Conservation (phyloP, 2,888 invertebrate genomes). For the Amphipoea oculea region DNA sequence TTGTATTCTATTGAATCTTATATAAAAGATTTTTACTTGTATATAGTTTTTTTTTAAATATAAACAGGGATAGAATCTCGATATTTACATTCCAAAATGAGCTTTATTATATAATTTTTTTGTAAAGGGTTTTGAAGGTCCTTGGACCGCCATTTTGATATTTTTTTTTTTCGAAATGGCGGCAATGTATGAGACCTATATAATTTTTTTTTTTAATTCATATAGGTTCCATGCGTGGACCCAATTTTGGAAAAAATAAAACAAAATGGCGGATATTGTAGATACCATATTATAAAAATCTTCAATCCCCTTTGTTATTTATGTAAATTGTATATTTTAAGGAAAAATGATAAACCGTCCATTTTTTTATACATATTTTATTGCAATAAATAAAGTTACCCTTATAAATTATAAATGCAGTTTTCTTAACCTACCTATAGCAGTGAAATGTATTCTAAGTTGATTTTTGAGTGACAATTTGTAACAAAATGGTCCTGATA, state of each 20-base stretch:
- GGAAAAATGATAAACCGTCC: constrained; percentile 76
- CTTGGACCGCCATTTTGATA: no score
- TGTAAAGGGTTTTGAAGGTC: neutral
- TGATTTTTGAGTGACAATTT: no score
- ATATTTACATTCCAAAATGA: constrained; percentile 53
- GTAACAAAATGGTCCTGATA: no score
- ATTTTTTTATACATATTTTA: constrained; percentile 67
- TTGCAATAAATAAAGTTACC: constrained; percentile 72
- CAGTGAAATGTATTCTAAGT: no score
- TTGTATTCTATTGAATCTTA: neutral
- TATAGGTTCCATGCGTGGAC: no score
- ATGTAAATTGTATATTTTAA: constrained; percentile 33
- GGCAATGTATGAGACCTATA: no score
- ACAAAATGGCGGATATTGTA: no score
- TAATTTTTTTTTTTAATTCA: no score
- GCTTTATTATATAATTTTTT: constrained; percentile 15
- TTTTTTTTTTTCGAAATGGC: no score
- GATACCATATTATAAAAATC: no score
- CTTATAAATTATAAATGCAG: constrained; percentile 74
- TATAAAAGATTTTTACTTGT: constrained; percentile 3
- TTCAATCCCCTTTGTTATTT: no score
- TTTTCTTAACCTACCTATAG: constrained; percentile 56
- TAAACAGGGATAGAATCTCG: constrained; percentile 31
- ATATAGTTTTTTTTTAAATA: constrained; percentile 7
- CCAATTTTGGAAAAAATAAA: no score